Evolutionary conservation across 2,888 invertebrate genomes (phyloP), one percentile per base, ranked within the genome.

Genomic region (Sarcophaga subvicina): DNA sequence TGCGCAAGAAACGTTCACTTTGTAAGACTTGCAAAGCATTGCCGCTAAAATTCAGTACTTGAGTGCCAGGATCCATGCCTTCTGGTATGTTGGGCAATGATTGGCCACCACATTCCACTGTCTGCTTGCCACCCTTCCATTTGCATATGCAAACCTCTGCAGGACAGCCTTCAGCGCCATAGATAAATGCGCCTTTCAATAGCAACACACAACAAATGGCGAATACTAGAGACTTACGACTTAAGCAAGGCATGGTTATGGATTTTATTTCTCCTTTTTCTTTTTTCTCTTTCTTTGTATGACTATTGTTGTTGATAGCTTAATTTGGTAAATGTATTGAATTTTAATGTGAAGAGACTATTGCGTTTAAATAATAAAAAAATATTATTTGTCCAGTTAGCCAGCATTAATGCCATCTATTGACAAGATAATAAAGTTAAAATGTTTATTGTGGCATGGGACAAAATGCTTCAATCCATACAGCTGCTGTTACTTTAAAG

Each of bases 91-190:
- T 95, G 88, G 96, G 95, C 79, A 98, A 94, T 79, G 96, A 96
- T 91, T 96, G 96, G 88, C 96, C 96, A 73, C 96, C 95, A 93
- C 98, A 98, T 93, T 98, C 98, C 73, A 97, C 98, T 89, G 97
- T 97, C 92, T 98, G 96, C 92, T 98, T 98, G 71, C 98, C 98
- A 91, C 96, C 96, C 93, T 98, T 98, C 98, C 98, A 98, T 93
- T 97, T 98, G 94, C 98, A 98, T 82, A 95, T 94, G 93, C 98
- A 98, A 89, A 96, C 93, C 45, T 93, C 95, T 59, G 95, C 94
- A 45, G 98, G 98, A 92, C 98, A 98, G 73, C 92, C 80, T 17
- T 84, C 69, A n/a, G 63, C 27, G 2, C 73, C 47, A 5, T 60
- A 11, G 6, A 66, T 54, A 54, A 69, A 54, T 12, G 69, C 67